Conservation (phyloP, 1,140 invertebrate genomes). For the Amyelois transitella region DNA sequence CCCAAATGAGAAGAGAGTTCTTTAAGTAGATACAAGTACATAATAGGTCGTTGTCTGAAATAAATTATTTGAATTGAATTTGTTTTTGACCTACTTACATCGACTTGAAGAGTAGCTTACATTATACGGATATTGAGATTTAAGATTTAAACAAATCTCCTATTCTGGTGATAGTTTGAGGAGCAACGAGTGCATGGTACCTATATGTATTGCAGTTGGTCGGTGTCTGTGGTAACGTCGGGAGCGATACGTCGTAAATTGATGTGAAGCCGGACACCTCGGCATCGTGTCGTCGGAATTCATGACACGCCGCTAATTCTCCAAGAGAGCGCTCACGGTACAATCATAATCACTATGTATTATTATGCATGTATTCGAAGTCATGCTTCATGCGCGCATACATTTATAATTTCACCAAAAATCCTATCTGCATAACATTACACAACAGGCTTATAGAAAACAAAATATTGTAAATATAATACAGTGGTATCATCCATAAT, state of each 20-base stretch:
- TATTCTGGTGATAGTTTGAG: no score
- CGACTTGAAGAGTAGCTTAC: no score
- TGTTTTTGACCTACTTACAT: no score
- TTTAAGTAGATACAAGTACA: no score
- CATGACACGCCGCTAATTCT: constrained; percentile 13
- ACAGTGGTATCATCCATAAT: no score
- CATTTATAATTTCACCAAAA: constrained; percentile 5
- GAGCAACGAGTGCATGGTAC: no score
- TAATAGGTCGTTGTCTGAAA: no score
- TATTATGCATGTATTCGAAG: background rate
- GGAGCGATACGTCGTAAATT: constrained; percentile 20
- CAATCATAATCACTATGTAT: background rate
- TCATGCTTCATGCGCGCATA: constrained; percentile 8
- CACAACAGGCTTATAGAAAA: background rate
- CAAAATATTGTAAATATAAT: background rate
- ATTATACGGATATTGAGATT: no score
- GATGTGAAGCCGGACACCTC: constrained; percentile 13
- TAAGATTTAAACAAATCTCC: no score
- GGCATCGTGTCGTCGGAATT: constrained; percentile 8
- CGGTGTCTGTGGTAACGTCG: background rate
- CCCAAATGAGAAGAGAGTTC: no score
- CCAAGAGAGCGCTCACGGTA: constrained; percentile 5
- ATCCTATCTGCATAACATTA: background rate
- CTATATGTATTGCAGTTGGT: background rate
- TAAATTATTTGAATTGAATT: no score